Base-by-base conservation (phyloP, 1,140 invertebrate species). In the Contarinia nasturtii region DNA sequence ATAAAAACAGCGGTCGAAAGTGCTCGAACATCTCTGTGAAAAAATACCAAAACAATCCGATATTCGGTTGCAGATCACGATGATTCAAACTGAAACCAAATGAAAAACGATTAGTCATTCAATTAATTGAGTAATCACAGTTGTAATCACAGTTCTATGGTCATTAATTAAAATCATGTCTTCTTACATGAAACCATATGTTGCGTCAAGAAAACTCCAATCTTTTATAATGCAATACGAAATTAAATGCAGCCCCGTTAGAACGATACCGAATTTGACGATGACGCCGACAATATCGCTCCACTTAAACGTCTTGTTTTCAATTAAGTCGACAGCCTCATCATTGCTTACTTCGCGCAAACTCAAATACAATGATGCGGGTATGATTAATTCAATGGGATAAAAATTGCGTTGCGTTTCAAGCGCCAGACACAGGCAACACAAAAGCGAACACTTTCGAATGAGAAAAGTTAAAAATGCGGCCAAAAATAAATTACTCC, bases 1-100 rank as follows among this genome's bases (percentile, higher is more conserved):
- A 93, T 1, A 97, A 79, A 68, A 98, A 99, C 51, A 98, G 77
- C 48, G 81, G 71, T 45, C 89, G 75, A 57, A 98, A 98, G 65
- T 98, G 94, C 56, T 98, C 93, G 74, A 99, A 99, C 88, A 98
- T 95, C 71, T 98, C 94, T 1, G 91, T 96, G 59, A 98, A 98
- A 64, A 98, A 98, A 63, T 98, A 98, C 95, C 95, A 99, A 64
- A 96, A 98, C 0, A 98, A 67, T 2, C 95, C 95, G 57, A 96
- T 87, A 60, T 98, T 98, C 19, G 95, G 95, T 52, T 88, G 84
- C 42, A 98, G 68, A 68, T 98, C 93, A 19, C 88, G 86, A 18
- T 95, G 88, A 42, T 75, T 76, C 46, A 87, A 71, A 60, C 80
- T 83, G 66, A 49, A 70, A 71, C 10, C 48, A 51, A 54, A 53